Conservation (phyloP, 2,113 vertebrate species). For the Rhizomys pruinosus region DNA sequence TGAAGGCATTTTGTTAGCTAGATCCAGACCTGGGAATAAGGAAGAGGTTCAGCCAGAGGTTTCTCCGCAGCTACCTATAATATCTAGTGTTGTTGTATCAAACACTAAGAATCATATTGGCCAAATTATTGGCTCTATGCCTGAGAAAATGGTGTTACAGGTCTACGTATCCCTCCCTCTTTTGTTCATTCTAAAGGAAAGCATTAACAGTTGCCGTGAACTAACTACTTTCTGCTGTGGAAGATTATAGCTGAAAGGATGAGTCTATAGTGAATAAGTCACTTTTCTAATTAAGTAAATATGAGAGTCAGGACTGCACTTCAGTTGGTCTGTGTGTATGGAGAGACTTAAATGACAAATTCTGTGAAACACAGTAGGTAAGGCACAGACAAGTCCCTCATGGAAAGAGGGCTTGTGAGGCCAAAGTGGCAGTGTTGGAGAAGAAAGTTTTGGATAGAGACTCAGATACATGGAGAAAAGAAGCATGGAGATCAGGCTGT, state of each 20-base stretch:
- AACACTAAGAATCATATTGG: neutral
- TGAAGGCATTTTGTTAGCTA: slow-evolving; percentile 85
- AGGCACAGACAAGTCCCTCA: no score
- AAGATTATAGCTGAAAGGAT: neutral
- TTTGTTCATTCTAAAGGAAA: neutral
- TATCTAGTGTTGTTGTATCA: neutral
- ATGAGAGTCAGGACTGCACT: neutral
- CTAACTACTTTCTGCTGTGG: neutral
- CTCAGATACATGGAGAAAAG: no score
- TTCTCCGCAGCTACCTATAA: neutral
- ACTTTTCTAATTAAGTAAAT: neutral
- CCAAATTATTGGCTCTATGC: neutral
- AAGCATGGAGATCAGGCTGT: no score
- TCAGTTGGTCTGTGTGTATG: neutral
- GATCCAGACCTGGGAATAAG: slow-evolving; percentile 81
- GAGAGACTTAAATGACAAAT: neutral
- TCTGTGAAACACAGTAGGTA: neutral
- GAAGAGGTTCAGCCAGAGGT: neutral
- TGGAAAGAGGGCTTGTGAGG: no score
- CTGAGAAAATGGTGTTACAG: neutral
- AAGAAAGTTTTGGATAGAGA: no score
- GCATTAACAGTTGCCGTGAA: neutral
- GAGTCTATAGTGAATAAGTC: neutral
- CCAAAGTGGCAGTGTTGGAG: no score
- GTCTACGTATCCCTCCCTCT: neutral